These are phyloP conservation scores for Micromesistius poutassou DNA, from an alignment of 2,797 vertebrate species.

Conservation along the genomic window DNA sequence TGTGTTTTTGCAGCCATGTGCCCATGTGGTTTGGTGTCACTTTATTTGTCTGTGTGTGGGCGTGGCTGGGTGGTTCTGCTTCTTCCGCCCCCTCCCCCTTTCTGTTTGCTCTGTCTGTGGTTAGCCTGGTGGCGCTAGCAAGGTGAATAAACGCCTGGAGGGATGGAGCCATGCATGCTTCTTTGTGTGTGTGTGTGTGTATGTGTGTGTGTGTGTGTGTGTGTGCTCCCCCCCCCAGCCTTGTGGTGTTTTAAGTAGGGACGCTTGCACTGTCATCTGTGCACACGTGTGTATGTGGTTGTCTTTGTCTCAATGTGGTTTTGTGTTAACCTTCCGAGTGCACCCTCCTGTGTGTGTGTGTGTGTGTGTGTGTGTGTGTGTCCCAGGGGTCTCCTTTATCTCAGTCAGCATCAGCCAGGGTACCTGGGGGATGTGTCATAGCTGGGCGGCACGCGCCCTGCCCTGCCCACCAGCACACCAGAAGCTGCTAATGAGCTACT, in stretches of 20 bases:
- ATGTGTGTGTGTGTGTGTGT: conserved; percentile 49
- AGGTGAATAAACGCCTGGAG: conserved; percentile 44
- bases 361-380: conserved; percentile 33
- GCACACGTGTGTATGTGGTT: background rate
- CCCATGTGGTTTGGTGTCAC: background rate
- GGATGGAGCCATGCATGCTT: conserved; percentile 14
- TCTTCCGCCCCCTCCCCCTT: background rate
- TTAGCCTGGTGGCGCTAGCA: conserved; percentile 41
- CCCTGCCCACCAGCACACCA: conserved; percentile 77
- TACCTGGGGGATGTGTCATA: conserved; percentile 72
- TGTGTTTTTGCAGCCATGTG: conserved; percentile 3
- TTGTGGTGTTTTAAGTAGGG: conserved; percentile 19
- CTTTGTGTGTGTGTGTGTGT: conserved; percentile 32
- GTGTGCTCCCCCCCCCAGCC: conserved; percentile 18
- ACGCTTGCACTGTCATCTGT: background rate
- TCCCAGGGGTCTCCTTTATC: conserved; percentile 64
- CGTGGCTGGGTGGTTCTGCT: conserved; percentile 38
- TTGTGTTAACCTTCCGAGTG: conserved; percentile 19
- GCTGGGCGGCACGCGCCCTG: conserved; percentile 67
- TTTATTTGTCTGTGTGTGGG: conserved; percentile 5
- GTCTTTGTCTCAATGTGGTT: conserved; percentile 9
- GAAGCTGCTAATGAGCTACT: conserved; percentile 94
- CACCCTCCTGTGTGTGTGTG: conserved; percentile 16
- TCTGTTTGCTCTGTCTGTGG: conserved; percentile 29
- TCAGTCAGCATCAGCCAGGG: conserved; percentile 69